Conservation (phyloP, 2,113 vertebrate genomes). For the Marmota flaviventris region DNA sequence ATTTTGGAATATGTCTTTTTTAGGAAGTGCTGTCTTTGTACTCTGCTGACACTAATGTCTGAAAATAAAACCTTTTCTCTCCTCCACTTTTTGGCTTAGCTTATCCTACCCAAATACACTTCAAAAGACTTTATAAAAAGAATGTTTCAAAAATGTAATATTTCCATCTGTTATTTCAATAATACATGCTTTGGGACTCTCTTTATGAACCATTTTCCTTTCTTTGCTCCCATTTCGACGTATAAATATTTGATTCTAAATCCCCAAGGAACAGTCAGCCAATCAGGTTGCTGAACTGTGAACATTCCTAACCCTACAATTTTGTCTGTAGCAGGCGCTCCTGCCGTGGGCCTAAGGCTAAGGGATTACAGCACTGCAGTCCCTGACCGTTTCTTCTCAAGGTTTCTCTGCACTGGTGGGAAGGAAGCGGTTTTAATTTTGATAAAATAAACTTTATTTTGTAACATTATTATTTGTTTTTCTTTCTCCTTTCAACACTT, state of each 20-base stretch:
- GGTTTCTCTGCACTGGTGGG: conserved; percentile 63
- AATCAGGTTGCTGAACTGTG: conserved; percentile 67
- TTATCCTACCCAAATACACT: conserved; percentile 84
- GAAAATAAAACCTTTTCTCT: conserved; percentile 69
- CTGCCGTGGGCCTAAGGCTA: conserved; percentile 72
- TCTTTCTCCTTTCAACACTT: conserved; percentile 81
- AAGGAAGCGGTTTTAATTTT: conserved; percentile 81
- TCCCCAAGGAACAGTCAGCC: conserved; percentile 76
- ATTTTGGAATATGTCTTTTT: conserved; percentile 64
- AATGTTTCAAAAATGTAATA: conserved; percentile 88
- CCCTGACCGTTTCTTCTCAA: conserved; percentile 27
- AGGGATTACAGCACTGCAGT: conserved; percentile 73
- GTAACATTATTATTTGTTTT: conserved; percentile 83
- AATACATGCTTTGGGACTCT: conserved; percentile 83
- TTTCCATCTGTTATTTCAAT: conserved; percentile 90
- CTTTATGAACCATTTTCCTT: conserved; percentile 82
- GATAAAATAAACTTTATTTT: conserved; percentile 77
- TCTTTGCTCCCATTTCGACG: conserved; percentile 82
- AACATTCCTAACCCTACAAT: conserved; percentile 76
- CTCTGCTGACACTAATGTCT: conserved; percentile 83
- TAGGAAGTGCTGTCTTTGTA: conserved; percentile 70
- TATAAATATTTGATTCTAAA: conserved; percentile 80
- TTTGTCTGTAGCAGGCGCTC: conserved; percentile 76
- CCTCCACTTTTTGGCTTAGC: conserved; percentile 83
- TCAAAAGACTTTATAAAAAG: conserved; percentile 87